Conservation (phyloP, 1,140 invertebrate species). For the Lasioglossum albipes region DNA sequence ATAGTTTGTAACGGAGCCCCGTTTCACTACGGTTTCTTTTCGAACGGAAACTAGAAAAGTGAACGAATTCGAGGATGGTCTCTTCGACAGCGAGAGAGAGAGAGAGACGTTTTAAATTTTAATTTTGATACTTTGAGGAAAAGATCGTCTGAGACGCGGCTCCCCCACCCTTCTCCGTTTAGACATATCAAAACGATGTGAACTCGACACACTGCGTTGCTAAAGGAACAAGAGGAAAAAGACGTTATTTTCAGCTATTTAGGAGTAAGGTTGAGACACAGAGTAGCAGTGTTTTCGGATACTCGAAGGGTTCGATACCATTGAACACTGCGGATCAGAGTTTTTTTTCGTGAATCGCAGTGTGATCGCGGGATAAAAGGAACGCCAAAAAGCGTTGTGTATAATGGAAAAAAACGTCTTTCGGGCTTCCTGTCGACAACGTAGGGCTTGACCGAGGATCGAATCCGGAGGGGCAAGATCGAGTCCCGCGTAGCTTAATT, state of each 20-base stretch:
- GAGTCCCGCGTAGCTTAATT: slow-evolving; percentile 19
- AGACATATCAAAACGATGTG: slow-evolving; percentile 59
- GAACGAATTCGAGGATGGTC: neutral
- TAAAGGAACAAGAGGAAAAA: neutral
- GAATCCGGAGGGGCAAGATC: slow-evolving; percentile 8
- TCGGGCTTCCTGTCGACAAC: slow-evolving; percentile 58
- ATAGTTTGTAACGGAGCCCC: slow-evolving; percentile 20
- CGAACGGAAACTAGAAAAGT: neutral
- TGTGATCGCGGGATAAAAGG: slow-evolving; percentile 55
- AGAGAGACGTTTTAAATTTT: neutral
- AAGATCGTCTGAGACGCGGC: neutral
- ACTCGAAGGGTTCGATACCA: slow-evolving; percentile 50
- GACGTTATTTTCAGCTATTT: slow-evolving; percentile 53
- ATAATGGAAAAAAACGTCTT: slow-evolving; percentile 44
- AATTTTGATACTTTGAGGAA: slow-evolving; percentile 17
- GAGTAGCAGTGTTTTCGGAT: slow-evolving; percentile 29
- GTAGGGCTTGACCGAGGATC: slow-evolving; percentile 45
- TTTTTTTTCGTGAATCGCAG: slow-evolving; percentile 34
- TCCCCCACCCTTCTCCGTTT: slow-evolving; percentile 29
- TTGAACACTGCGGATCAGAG: slow-evolving; percentile 61
- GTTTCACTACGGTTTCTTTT: neutral
- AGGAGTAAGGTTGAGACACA: slow-evolving; percentile 45
- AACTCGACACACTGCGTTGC: slow-evolving; percentile 15
- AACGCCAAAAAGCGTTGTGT: slow-evolving; percentile 16
- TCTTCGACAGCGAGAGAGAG: neutral